These are phyloP conservation scores for Neodiprion lecontei DNA, from an alignment of 1,140 invertebrate genomes.

Conservation along the genomic window DNA sequence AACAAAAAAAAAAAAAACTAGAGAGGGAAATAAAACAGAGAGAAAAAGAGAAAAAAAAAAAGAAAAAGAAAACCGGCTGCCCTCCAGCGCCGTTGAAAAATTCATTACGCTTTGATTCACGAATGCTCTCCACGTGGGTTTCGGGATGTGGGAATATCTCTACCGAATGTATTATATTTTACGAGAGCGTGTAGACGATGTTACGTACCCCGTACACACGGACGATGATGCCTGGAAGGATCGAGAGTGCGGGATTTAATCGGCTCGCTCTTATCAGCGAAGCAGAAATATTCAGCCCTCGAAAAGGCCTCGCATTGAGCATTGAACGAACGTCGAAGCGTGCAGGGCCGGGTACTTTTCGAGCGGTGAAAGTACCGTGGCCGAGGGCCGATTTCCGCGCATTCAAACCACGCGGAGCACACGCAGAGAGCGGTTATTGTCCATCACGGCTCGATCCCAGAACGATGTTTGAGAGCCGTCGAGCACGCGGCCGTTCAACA, in stretches of 20 bases:
- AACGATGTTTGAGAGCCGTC: neutral
- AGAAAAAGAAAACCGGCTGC: too few relatives aligned
- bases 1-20: too few relatives aligned
- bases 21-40: too few relatives aligned
- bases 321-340: constrained; percentile 2
- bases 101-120: neutral
- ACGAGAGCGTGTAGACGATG: too few relatives aligned
- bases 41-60: too few relatives aligned
- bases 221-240: neutral
- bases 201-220: too few relatives aligned
- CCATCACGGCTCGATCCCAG: neutral
- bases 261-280: neutral
- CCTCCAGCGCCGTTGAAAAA: neutral
- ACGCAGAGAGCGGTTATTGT: neutral
- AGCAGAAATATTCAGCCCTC: neutral
- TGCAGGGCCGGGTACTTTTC: neutral
- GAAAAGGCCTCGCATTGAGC: neutral
- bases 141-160: too few relatives aligned
- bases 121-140: too few relatives aligned
- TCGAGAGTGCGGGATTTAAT: neutral
- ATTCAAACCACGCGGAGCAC: neutral
- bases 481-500: neutral
- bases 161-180: too few relatives aligned
- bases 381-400: neutral
- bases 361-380: neutral